Base-by-base conservation (phyloP, 37 sponge, comb jelly and placozoan genomes). In the Corticium candelabrum region DNA sequence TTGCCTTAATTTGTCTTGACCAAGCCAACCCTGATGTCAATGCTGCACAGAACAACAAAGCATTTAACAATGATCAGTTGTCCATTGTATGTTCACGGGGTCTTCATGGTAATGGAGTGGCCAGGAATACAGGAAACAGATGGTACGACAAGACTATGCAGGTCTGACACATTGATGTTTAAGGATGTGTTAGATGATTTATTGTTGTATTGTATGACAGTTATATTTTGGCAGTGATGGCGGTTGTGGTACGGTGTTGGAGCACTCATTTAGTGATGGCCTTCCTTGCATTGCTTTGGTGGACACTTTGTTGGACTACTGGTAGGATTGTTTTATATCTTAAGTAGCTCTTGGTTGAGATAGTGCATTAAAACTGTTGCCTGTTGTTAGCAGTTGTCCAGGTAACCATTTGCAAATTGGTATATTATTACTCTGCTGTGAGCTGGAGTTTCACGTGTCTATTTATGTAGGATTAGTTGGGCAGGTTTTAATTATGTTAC, bases 121-220 rank as follows among this genome's bases (percentile, higher is more conserved):
- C 73, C 1, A 38, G 67, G 30, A 87, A 92, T 79, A 85, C 82
- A 7, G 67, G 81, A 38, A 95, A 95, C 81, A 80, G 96, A 77
- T 95, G 96, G 96, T 95, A 85, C 83, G 96, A 95, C 40, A 68
- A 69, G 36, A 38, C 87, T 0, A 43, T 86, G 4, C 92, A 95
- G 85, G 90, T 91, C 33, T 37, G 81, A 41, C 35, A 57, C n/a
- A n/a, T n/a, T n/a, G n/a, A n/a, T n/a, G n/a, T n/a, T n/a, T n/a
- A n/a, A n/a, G n/a, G n/a, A n/a, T 50, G 62, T 50, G 11, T 21
- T 50, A 27, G 62, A 11, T 50, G 21, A 21, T 11, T 50, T 79
- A 43, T 43, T 15, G 11, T 15, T 43, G 11, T 43, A 11, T 43
- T 34, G 33, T 1, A 3, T 15, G 21, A 2, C 3, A 40, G 1